Conservation (phyloP, 2,797 vertebrate species). For the Vipera ursinii region DNA sequence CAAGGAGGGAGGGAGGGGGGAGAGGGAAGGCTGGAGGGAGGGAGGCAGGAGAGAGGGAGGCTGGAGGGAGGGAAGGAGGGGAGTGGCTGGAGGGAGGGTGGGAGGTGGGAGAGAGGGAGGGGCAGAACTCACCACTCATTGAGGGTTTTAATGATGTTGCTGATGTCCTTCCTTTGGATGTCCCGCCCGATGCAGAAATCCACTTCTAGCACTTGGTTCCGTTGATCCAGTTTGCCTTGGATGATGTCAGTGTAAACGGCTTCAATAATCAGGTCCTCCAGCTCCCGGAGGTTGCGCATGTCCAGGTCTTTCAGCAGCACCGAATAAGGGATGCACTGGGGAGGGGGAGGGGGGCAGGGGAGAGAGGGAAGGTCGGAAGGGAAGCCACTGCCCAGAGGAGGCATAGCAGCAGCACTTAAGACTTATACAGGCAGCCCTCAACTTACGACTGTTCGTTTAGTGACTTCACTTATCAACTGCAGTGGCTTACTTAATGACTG, state of each 20-base stretch:
- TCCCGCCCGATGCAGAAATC: constrained; percentile 98
- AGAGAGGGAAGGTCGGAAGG: constrained; percentile 45
- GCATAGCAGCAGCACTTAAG: background rate
- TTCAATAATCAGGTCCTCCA: constrained; percentile 97
- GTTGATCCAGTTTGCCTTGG: constrained; percentile 97
- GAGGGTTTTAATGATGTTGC: constrained; percentile 93
- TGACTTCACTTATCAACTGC: too few species aligned
- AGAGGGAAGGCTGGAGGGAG: too few species aligned
- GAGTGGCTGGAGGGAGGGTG: too few species aligned
- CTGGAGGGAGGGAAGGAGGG: too few species aligned
- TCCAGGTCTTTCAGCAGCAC: constrained; percentile 96
- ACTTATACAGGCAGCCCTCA: too few species aligned
- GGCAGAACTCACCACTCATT: constrained; percentile 88
- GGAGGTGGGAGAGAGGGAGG: too few species aligned
- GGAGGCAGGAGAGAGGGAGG: too few species aligned
- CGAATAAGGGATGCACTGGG: constrained; percentile 96
- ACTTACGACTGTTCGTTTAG: too few species aligned
- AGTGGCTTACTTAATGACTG: too few species aligned
- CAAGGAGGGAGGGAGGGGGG: too few species aligned
- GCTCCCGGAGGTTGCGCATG: constrained; percentile 94
- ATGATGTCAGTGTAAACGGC: constrained; percentile 99
- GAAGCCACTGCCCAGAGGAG: constrained; percentile 27
- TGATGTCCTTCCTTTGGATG: constrained; percentile 96
- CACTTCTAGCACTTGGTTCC: constrained; percentile 97
- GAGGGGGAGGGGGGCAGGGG: constrained; percentile 11